Evolutionary conservation across 2,113 vertebrate species (phyloP), one percentile per base, ranked within the genome.

Genomic region (Nerophis lumbriciformis): DNA sequence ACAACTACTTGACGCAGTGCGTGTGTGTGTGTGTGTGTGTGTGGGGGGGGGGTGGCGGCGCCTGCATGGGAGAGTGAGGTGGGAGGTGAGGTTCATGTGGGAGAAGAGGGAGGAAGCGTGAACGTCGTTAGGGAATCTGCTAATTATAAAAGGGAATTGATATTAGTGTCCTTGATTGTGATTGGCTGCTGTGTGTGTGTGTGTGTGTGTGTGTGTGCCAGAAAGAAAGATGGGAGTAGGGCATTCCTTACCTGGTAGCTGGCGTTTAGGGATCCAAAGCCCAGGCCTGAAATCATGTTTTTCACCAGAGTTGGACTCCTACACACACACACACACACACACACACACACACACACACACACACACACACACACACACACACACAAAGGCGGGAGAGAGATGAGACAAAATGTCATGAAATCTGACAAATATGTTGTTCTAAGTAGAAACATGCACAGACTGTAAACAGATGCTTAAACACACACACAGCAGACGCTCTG

Each of bases 231-330:
- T 44, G 16, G n/a, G 28, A 15, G 28, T 28, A 35, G 44, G 47
- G 35, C 44, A 45, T 53, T 70, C 44, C 85, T 92, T 79, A 99
- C 97, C 95, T 99, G 97, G 83, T 98, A 99, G 90, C 94, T 99
- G 85, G 96, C 95, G 14, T 97, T 99, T 89, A 99, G 91, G 84
- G 94, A 94, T 89, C 95, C 95, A 0, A 98, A 99, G 69, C 96
- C 92, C 81, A 99, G 93, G 77, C 97, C 95, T 55, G 97, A 98
- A 91, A 98, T 96, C 94, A 99, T 98, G 82, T 98, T 99, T 90
- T 99, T 99, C 86, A 99, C 97, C 85, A 99, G 93, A 79, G 97
- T 98, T 16, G 97, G 97, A 83, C 97, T 99, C 92, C 97, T 99
- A 81, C 37, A 58, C 19, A 66, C 36, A 68, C 8, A 52, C 54